Base-by-base conservation (phyloP, 1,140 invertebrate genomes). In the Bombus polaris region DNA sequence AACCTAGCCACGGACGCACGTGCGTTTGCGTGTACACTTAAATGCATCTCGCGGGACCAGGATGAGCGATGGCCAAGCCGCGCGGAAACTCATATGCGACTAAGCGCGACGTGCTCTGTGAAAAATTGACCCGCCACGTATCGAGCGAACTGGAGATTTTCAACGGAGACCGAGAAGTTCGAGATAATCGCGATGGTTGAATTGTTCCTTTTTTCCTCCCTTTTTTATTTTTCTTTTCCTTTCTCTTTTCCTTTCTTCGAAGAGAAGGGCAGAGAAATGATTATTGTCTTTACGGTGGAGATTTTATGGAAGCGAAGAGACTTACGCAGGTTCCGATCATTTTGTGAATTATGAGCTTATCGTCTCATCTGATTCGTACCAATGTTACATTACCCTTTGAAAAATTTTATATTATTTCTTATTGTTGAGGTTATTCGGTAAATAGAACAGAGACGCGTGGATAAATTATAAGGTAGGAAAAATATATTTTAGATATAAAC, bases 1-100 rank as follows among this genome's bases (percentile, higher is more conserved):
- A 68, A 47, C 25, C n/a, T 32, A 47, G 44, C 37, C 65, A 32
- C 65, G 66, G 70, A 88, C 89, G 82, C 86, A 90, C 89, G 81
- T 87, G 81, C 89, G 80, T 81, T 78, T 62, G 70, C 84, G 73
- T 85, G 87, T 77, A 81, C 85, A 57, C 65, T 87, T 89, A 88
- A 85, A 81, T 62, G 74, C 83, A 87, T 81, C 83, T 68, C 70
- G 44, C 47, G 71, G 47, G 81, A 78, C 39, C 32, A 57, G 75
- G 37, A 42, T 68, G 80, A 66, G n/a, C 25, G 86, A 68, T 85
- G 66, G 22, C 66, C 73, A 37, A 72, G 59, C 57, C 80, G 65
- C 66, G 83, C 39, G 88, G 84, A 89, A 89, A 89, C 75, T 89
- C 88, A 37, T 77, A 85, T 81, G 87, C 83, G 87, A 87, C 87